Base-by-base conservation (phyloP, 2,113 vertebrate genomes). In the Sinocyclocheilus anophthalmus region DNA sequence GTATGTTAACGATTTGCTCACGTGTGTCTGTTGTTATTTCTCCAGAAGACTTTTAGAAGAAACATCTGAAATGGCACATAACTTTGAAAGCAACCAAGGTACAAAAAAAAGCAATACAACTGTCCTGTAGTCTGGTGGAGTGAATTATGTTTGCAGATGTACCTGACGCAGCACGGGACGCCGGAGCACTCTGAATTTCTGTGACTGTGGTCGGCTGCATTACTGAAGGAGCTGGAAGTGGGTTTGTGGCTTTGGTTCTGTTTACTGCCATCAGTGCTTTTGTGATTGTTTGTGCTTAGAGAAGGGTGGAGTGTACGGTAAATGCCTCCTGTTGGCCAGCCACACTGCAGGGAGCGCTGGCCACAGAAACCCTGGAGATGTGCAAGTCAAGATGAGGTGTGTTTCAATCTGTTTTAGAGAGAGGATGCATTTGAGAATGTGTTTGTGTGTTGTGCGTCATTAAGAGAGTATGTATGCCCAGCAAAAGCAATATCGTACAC, bases 171-270 rank as follows among this genome's bases (percentile, higher is more conserved):
- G 89, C 85, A 92, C 91, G 91, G 90, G 87, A 87, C 92, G 83
- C 89, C 91, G 85, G 75, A 84, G 88, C 87, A 92, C 94, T 88
- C 85, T 89, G 89, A 89, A 87, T 94, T 92, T 92, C 75, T 84
- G 87, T 90, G 88, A 93, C 92, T 94, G 94, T 92, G 94, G 94
- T 94, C 84, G 90, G 92, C 93, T 87, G 90, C 92, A 92, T 94
- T 94, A 94, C 93, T 94, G 92, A 93, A 94, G 92, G 90, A 93
- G 91, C 86, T 89, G 88, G 88, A 89, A 94, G 94, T 94, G 94
- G 94, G 92, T 92, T 84, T 95, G 94, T 94, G 94, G 94, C 93
- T 94, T 94, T 91, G 89, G 91, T 89, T 92, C 90, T 87, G 84
- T 87, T 88, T 88, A 85, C 88, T 90, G 92, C 93, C 93, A 94